phyloP scores from a whole-genome alignment of 2,113 vertebrate genomes.

The Plecturocebus donacophilus region DNA sequence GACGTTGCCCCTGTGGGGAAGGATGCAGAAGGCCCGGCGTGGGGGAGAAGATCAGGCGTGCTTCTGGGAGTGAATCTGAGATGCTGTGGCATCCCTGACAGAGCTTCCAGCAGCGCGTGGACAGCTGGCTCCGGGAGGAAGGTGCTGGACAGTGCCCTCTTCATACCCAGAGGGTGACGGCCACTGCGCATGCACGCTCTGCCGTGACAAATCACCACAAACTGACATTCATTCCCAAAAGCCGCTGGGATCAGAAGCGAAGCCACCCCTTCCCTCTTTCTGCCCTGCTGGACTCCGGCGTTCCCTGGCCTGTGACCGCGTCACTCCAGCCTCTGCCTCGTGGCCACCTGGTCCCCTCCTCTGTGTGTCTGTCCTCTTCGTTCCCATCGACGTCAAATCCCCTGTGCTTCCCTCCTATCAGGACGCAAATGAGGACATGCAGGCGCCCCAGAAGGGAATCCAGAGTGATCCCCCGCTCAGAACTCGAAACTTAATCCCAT shows the following conservation, averaged over 20 bases:
- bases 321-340: too few relatives aligned
- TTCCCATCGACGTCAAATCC: not conserved
- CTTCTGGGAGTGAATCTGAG: not conserved
- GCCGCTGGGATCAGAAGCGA: not conserved
- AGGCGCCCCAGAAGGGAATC: too few relatives aligned
- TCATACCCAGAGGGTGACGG: fast-evolving
- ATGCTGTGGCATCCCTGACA: fast-evolving
- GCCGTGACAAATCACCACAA: not conserved
- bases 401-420: fast-evolving
- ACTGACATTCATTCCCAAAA: not conserved
- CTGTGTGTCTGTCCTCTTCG: not conserved
- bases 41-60: fast-evolving
- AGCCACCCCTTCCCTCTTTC: fast-evolving
- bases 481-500: too few relatives aligned
- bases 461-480: fast-evolving
- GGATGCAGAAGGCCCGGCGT: not conserved
- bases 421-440: fast-evolving
- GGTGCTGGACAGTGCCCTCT: not conserved
- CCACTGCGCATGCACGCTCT: fast-evolving
- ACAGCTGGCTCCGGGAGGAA: not conserved
- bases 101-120: fast-evolving
- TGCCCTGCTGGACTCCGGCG: fast-evolving
- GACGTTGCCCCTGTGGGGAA: fast-evolving
- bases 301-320: fast-evolving
- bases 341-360: not conserved